Evolutionary conservation across 92 coral and sea anemone genomes (phyloP).

Genomic region (Phymanthus crucifer): DNA sequence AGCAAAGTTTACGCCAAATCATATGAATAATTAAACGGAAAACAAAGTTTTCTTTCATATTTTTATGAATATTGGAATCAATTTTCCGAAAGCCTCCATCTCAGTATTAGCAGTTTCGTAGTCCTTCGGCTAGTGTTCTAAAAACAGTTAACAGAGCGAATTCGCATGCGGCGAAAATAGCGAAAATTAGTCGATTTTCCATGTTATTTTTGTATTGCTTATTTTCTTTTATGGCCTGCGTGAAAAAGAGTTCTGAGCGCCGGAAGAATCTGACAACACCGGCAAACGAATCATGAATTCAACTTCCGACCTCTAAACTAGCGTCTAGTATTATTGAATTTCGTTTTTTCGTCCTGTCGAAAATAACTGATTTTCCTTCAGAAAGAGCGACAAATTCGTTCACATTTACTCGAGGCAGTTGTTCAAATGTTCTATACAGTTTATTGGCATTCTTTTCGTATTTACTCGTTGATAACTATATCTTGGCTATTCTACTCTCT

Average conservation of each 20-base stretch:
- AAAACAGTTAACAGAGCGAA: background rate
- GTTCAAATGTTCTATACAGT: slow-evolving; percentile 15
- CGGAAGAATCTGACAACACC: slow-evolving; percentile 27
- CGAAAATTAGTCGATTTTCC: slow-evolving; percentile 3
- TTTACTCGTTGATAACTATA: slow-evolving; percentile 20
- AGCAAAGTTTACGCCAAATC: slow-evolving; percentile 5
- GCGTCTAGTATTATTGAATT: background rate
- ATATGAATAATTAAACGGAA: slow-evolving; percentile 21
- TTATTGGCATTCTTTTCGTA: slow-evolving; percentile 17
- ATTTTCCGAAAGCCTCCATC: slow-evolving; percentile 13
- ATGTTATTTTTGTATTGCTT: background rate
- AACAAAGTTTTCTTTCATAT: slow-evolving; percentile 21
- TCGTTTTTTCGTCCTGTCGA: background rate
- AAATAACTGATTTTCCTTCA: background rate
- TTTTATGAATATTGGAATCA: slow-evolving; percentile 19
- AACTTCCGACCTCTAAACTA: slow-evolving; percentile 25
- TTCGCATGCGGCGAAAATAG: slow-evolving; percentile 8
- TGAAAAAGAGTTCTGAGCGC: slow-evolving; percentile 4
- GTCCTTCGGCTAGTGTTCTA: background rate
- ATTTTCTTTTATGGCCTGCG: slow-evolving; percentile 5
- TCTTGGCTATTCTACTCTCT: slow-evolving; percentile 2
- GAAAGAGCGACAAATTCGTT: background rate
- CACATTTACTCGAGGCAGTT: background rate
- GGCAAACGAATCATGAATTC: slow-evolving; percentile 12
- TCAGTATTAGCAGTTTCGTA: slow-evolving; percentile 2